A percentile compares a stretch with the other conserved stretches of the same genome.
These are phyloP conservation scores for Eretmochelys imbricata DNA, from an alignment of 2,113 vertebrate genomes.

Conservation along the genomic window DNA sequence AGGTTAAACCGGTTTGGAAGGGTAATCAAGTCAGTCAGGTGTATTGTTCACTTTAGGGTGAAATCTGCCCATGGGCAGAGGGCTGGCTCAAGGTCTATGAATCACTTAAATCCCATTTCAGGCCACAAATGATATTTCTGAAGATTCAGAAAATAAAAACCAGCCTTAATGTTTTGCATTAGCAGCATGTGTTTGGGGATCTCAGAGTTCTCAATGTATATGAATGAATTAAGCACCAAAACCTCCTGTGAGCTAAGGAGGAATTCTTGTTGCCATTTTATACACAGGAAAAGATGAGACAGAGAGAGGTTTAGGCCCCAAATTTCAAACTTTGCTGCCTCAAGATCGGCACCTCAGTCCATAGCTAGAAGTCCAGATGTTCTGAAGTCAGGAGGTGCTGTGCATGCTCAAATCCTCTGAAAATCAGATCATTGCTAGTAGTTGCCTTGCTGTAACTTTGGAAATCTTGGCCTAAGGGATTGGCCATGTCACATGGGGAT, in stretches of 20 bases:
- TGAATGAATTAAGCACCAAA: background rate
- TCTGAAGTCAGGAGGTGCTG: background rate
- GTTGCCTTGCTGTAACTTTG: background rate
- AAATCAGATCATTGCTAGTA: background rate
- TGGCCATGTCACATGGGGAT: background rate
- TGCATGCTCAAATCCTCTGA: background rate
- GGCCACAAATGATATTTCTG: background rate
- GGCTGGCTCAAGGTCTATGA: background rate
- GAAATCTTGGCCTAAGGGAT: background rate
- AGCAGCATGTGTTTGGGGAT: background rate
- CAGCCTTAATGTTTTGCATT: background rate
- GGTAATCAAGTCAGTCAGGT: background rate
- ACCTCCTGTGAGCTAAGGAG: background rate
- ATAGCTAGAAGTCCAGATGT: background rate
- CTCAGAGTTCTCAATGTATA: background rate
- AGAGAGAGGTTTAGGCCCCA: background rate
- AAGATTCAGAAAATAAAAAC: background rate
- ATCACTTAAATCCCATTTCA: background rate
- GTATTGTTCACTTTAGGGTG: background rate
- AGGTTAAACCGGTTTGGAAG: constrained; percentile 42
- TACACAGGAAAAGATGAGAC: background rate
- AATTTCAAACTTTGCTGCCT: background rate
- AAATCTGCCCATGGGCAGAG: background rate
- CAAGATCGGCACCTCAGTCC: background rate
- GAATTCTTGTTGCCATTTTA: background rate